Conservation (phyloP, 2,888 invertebrate genomes). For the Coremacera marginata region DNA sequence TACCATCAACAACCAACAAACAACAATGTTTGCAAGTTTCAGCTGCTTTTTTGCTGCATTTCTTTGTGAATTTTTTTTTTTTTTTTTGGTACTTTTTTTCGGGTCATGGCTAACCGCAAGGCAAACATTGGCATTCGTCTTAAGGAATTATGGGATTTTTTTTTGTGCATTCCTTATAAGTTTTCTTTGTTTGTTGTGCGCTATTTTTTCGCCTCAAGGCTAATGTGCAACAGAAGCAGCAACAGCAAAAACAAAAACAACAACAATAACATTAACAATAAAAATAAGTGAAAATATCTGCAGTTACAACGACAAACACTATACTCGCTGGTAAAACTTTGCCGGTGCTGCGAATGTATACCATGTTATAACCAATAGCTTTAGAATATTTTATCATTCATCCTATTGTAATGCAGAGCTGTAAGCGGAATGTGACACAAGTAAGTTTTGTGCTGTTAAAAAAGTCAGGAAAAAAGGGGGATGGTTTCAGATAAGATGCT, state of each 20-base stretch:
- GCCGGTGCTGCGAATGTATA: too few relatives aligned
- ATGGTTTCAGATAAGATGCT: too few relatives aligned
- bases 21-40: background rate
- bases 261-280: background rate
- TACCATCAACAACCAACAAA: too few relatives aligned
- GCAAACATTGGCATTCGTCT: constrained; percentile 16
- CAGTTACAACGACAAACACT: background rate
- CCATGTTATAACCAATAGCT: too few relatives aligned
- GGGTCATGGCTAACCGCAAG: constrained; percentile 12
- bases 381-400: too few relatives aligned
- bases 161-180: background rate
- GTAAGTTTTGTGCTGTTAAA: too few relatives aligned
- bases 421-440: too few relatives aligned
- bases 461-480: too few relatives aligned
- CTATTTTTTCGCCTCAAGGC: background rate
- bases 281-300: background rate
- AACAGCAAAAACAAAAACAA: background rate
- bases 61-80: background rate
- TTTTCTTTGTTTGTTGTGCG: background rate
- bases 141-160: constrained; percentile 2
- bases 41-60: background rate
- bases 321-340: background rate
- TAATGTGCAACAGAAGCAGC: constrained; percentile 1
- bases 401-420: too few relatives aligned
- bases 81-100: background rate